A percentile compares a stretch with the other conserved stretches of the same genome.
These are phyloP conservation scores for Sciurus niger DNA, from an alignment of 2,113 vertebrate species.

Conservation along the genomic window DNA sequence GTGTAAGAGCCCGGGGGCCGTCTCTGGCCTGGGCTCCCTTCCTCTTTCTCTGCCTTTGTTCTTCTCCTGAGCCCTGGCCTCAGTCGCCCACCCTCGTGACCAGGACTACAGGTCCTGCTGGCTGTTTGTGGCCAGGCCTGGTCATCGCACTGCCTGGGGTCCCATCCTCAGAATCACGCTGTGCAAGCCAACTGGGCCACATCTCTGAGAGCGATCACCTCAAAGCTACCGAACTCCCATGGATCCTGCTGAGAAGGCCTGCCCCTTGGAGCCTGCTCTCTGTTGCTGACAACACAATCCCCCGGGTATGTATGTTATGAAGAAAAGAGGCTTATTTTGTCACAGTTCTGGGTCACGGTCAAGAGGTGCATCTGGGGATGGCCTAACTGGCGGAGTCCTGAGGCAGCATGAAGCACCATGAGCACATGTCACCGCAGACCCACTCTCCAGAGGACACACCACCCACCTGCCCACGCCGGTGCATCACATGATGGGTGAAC, in stretches of 20 bases:
- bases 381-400: neutral
- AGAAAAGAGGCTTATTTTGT: neutral
- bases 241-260: accelerated
- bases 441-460: neutral
- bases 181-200: neutral
- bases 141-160: accelerated
- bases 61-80: neutral
- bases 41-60: neutral
- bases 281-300: neutral
- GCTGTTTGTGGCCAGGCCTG: neutral
- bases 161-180: neutral
- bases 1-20: accelerated
- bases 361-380: neutral
- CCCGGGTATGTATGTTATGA: neutral
- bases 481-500: neutral
- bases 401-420: neutral
- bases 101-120: neutral
- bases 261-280: too few relatives aligned
- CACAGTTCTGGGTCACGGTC: neutral
- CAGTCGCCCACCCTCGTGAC: accelerated
- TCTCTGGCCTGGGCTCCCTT: neutral
- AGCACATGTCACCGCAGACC: too few relatives aligned
- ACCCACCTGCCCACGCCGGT: neutral
- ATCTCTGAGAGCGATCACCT: accelerated
- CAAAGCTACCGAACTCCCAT: accelerated